These are phyloP conservation scores for Plebejus argus DNA, from an alignment of 2,888 invertebrate species.

Conservation along the genomic window DNA sequence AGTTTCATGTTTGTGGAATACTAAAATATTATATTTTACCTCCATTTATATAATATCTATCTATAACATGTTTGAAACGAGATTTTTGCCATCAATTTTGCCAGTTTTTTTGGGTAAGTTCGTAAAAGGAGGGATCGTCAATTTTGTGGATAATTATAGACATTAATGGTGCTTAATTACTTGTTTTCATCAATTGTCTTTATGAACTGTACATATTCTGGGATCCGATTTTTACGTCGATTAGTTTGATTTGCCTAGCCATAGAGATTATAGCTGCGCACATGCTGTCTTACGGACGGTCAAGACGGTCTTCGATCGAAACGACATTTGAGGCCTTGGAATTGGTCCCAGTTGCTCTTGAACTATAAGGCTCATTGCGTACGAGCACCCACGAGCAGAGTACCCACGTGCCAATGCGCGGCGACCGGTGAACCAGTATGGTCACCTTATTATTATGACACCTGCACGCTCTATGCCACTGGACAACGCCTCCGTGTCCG, in stretches of 20 bases:
- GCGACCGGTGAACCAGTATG: too few species aligned
- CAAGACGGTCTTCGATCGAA: too few species aligned
- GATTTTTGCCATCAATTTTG: not conserved
- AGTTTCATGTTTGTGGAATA: slow-evolving; percentile 5
- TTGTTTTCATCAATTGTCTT: not conserved
- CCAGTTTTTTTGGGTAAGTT: not conserved
- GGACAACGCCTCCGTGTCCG: too few species aligned
- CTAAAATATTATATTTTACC: slow-evolving; percentile 1
- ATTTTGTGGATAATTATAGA: not conserved
- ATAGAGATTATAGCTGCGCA: too few species aligned
- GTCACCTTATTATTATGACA: too few species aligned
- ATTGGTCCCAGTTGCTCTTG: not conserved
- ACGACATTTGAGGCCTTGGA: too few species aligned
- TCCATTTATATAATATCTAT: slow-evolving; percentile 13
- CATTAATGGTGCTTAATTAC: not conserved
- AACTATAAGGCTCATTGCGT: not conserved
- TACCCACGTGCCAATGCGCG: too few species aligned
- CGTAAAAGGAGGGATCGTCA: not conserved
- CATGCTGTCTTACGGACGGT: too few species aligned
- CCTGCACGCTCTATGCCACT: too few species aligned
- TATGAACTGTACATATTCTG: not conserved
- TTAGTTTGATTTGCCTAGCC: not conserved
- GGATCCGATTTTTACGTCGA: not conserved
- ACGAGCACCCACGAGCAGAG: too few species aligned
- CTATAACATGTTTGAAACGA: not conserved